Evolutionary conservation across 2,888 invertebrate genomes (phyloP), one percentile per base, ranked within the genome.

Genomic region (Notodonta ziczac): DNA sequence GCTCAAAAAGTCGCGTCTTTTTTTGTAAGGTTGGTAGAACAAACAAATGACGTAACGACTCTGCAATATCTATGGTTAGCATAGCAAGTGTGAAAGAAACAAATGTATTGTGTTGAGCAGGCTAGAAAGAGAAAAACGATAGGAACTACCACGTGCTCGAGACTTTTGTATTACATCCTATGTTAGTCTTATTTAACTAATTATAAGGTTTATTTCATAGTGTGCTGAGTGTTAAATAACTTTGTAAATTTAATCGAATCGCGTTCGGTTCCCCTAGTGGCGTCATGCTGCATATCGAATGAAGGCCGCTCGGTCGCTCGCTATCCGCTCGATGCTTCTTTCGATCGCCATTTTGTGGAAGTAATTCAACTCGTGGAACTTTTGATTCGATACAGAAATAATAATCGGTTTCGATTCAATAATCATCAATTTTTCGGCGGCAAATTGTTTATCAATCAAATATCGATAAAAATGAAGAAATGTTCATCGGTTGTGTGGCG

Each of bases 401-500:
- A 73, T 81, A 85, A 83, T 88, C 86, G 86, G 78, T 81, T 81
- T 78, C 79, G 75, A 79, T 81, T 78, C 73, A 78, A 77, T 79
- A 73, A 73, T 72, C 69, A 77, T 77, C 75, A 75, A 72, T 71
- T 72, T 81, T 86, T 86, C 78, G 83, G 86, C 85, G 86, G 84
- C 80, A 84, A 88, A 84, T 81, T 83, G 77, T 80, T 66, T 75
- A 72, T 70, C 76, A 75, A 81, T 76, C 69, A 70, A 70, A 68
- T 78, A 83, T 81, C 79, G 77, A 84, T 75, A 75, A 84, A 72
- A 74, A 93, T 91, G 91, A 92, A 89, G 85, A 91, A 86, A 85
- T 85, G 85, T 74, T 87, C 90, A 58, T 92, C 93, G 42, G 73
- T 88, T 48, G 93, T 91, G 70, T 93, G 93, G 93, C 86, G 85